Base-by-base conservation (phyloP, 2,888 invertebrate genomes). In the Pseudoips prasinana region DNA sequence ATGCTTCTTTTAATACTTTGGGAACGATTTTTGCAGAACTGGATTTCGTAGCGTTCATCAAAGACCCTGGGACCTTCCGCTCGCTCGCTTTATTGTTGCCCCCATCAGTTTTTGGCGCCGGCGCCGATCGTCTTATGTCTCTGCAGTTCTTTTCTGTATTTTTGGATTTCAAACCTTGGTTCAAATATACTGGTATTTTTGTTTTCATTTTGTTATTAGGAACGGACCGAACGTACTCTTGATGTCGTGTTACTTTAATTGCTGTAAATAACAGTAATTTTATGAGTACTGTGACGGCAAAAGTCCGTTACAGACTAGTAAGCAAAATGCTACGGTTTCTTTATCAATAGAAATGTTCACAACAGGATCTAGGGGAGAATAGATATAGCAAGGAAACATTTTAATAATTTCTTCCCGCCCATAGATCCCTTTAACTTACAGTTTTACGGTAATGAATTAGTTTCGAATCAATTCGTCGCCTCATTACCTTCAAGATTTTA, bases 1-100 rank as follows among this genome's bases (percentile, higher is more conserved):
- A 25, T 1, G 48, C 10, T 7, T 76, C 80, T 42, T 72, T 82
- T 0, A 66, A 36, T 3, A 71, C 58, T 51, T 75, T 86, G 0
- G 78, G 74, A 2, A 90, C 87, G 34, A 88, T 79, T 66, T 91
- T 91, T 0, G 91, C 91, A 0, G 89, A 89, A 51, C 91, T 92
- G 1, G 91, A 90, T 41, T 90, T 90, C 0, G 92, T 91, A 1
- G 91, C 90, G 49, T 86, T 90, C 67, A 91, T 91, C 17, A 87
- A 50, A 0, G 87, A 86, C 1, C 79, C 72, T 0, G 74, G 64
- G 1, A 64, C 34, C 31, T 65, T 73, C 1, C 67, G 55, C 8
- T 76, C 73, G 11, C 18, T 34, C 3, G 33, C 25, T 30, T 53
- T 55, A 14, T 5, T 20, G 20, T 7, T 20, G 7, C 20, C 7